Conservation (phyloP, 2,797 vertebrate genomes). For the Sardinella longiceps region DNA sequence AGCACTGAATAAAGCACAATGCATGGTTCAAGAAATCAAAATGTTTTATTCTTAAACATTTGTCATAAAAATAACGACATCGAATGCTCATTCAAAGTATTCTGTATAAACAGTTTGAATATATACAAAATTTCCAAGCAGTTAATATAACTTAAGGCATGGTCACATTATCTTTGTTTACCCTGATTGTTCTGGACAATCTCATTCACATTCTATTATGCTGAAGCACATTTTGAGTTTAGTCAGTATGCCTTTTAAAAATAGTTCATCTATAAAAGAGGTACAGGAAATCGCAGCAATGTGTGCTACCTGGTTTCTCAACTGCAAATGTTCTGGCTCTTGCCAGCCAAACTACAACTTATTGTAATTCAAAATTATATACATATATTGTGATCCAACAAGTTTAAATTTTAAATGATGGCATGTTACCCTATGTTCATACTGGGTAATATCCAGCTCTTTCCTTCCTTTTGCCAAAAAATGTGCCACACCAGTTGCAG, state of each 20-base stretch:
- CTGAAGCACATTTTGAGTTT: slow-evolving; percentile 49
- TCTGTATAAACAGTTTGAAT: slow-evolving; percentile 79
- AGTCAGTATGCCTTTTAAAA: slow-evolving; percentile 45
- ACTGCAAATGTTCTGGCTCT: slow-evolving; percentile 73
- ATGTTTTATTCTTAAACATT: slow-evolving; percentile 84
- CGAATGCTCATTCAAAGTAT: slow-evolving; percentile 79
- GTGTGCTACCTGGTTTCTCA: slow-evolving; percentile 83
- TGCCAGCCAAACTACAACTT: slow-evolving; percentile 70
- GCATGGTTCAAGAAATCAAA: slow-evolving; percentile 74
- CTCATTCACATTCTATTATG: slow-evolving; percentile 62
- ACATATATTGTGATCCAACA: slow-evolving; percentile 38
- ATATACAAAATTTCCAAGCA: slow-evolving; percentile 80
- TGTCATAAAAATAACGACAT: slow-evolving; percentile 88
- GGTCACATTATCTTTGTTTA: slow-evolving; percentile 70
- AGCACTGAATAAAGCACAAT: slow-evolving; percentile 23
- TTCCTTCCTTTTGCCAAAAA: background rate
- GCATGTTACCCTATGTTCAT: slow-evolving; percentile 33
- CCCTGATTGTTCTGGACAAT: slow-evolving; percentile 67
- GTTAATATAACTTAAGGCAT: slow-evolving; percentile 87
- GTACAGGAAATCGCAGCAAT: slow-evolving; percentile 78
- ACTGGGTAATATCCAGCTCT: background rate
- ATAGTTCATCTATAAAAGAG: slow-evolving; percentile 64
- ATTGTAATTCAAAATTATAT: slow-evolving; percentile 48
- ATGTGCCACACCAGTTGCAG: background rate
- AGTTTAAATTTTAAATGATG: slow-evolving; percentile 31